A percentile compares a stretch with the other conserved stretches of the same genome.
These are phyloP conservation scores for Druon quercuslanigerum DNA, from an alignment of 1,140 invertebrate genomes.

Conservation along the genomic window DNA sequence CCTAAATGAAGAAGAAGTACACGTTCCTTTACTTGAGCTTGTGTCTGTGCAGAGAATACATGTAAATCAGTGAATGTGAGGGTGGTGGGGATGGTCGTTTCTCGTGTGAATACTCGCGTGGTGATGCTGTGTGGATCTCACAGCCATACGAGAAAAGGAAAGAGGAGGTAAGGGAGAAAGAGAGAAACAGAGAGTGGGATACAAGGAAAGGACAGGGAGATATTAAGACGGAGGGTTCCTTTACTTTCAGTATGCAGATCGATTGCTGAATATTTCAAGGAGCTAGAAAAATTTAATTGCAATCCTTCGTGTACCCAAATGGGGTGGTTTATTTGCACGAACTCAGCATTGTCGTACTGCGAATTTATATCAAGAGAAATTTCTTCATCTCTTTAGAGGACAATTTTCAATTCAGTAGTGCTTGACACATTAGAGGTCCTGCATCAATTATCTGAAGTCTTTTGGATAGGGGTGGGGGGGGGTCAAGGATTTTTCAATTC, in stretches of 20 bases:
- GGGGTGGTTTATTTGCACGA: constrained; percentile 27
- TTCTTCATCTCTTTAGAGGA: not conserved
- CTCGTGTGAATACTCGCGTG: constrained; percentile 55
- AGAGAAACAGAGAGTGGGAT: constrained; percentile 34
- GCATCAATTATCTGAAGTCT: too few species aligned
- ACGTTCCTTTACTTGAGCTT: constrained; percentile 52
- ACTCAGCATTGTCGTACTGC: constrained; percentile 10
- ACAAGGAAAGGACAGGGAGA: constrained; percentile 39
- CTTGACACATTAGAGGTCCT: too few species aligned
- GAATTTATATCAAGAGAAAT: constrained; percentile 6
- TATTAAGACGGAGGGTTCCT: constrained; percentile 54
- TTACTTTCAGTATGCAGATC: constrained; percentile 61
- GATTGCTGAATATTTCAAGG: constrained; percentile 55
- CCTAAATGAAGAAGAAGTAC: constrained; percentile 57
- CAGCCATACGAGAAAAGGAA: constrained; percentile 31
- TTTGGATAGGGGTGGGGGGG: too few species aligned
- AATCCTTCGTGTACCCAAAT: constrained; percentile 26
- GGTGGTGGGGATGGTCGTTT: constrained; percentile 37
- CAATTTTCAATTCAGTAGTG: not conserved
- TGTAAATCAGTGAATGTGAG: constrained; percentile 43
- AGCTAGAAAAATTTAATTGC: constrained; percentile 36
- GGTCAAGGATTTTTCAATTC: too few species aligned
- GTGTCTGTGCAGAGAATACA: constrained; percentile 39
- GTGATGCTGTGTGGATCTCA: constrained; percentile 48
- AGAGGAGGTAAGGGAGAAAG: constrained; percentile 37